phyloP scores from a whole-genome alignment of 2,888 invertebrate species.

The Drosophila conformis region DNA sequence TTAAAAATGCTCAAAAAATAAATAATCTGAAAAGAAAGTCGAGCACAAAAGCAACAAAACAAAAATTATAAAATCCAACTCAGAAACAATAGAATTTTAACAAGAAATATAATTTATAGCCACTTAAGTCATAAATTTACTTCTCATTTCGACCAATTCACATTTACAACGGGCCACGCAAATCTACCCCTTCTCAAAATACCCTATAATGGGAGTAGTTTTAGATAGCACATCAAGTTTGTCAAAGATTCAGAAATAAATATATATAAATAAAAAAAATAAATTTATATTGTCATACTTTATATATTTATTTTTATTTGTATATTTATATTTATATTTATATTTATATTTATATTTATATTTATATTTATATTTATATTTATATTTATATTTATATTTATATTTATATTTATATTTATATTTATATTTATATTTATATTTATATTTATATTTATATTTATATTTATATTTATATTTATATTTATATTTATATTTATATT shows the following conservation, averaged over 20 bases:
- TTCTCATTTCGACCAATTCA: constrained; percentile 82
- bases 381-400: no score
- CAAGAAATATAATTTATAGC: constrained; percentile 82
- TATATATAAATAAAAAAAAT: background rate
- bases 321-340: no score
- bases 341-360: no score
- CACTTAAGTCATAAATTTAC: constrained; percentile 83
- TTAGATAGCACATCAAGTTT: background rate
- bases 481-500: no score
- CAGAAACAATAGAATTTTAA: constrained; percentile 81
- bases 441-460: no score
- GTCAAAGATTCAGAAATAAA: background rate
- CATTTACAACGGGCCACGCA: constrained; percentile 66
- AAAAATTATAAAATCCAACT: constrained; percentile 43
- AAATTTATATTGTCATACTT: background rate
- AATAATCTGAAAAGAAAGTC: constrained; percentile 64
- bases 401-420: no score
- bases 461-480: no score
- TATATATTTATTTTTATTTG: no score
- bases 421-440: no score
- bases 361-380: no score
- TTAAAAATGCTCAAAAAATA: constrained; percentile 37
- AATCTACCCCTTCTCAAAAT: constrained; percentile 33
- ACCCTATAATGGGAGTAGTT: constrained; percentile 9
- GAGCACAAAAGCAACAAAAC: constrained; percentile 47